Evolutionary conservation across 2,888 invertebrate species (phyloP).

Genomic region (Palloptera scutellata): DNA sequence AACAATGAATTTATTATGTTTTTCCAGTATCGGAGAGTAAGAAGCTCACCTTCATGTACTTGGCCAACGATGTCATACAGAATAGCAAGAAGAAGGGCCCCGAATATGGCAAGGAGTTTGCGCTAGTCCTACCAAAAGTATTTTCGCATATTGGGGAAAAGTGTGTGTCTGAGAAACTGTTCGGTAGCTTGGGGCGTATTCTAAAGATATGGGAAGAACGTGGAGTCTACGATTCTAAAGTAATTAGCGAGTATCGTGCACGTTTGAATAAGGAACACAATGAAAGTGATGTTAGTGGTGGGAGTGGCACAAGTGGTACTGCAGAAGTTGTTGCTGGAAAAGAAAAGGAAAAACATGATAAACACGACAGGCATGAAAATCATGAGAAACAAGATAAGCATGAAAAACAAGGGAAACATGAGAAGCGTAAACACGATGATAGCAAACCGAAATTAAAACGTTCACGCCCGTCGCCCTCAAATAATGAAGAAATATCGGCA

Average conservation of each 20-base stretch:
- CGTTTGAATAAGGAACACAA: conserved; percentile 46
- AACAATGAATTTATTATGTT: conserved; percentile 22
- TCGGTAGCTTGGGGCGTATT: conserved; percentile 80
- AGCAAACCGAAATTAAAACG: conserved; percentile 50
- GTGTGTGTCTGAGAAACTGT: conserved; percentile 81
- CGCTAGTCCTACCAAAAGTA: conserved; percentile 78
- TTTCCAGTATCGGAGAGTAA: conserved; percentile 80
- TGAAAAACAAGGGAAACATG: conserved; percentile 49
- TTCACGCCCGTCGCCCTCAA: conserved; percentile 66
- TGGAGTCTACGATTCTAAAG: conserved; percentile 83
- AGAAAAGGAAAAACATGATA: conserved; percentile 58
- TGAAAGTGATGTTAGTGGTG: conserved; percentile 20
- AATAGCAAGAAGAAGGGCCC: conserved; percentile 98
- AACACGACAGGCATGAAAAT: conserved; percentile 58
- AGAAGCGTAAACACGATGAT: conserved; percentile 58
- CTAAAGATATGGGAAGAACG: conserved; percentile 93
- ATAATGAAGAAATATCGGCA: conserved; percentile 50
- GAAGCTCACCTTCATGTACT: conserved; percentile 94
- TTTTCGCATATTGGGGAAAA: conserved; percentile 84
- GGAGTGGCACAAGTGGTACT: conserved; percentile 8
- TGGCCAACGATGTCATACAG: conserved; percentile 99
- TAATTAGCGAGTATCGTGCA: conserved; percentile 81
- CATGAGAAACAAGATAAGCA: conserved; percentile 51
- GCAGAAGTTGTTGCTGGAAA: neutral
- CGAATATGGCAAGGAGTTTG: conserved; percentile 91